Base-by-base conservation (phyloP, 2,113 vertebrate species). In the Dasyprocta punctata region DNA sequence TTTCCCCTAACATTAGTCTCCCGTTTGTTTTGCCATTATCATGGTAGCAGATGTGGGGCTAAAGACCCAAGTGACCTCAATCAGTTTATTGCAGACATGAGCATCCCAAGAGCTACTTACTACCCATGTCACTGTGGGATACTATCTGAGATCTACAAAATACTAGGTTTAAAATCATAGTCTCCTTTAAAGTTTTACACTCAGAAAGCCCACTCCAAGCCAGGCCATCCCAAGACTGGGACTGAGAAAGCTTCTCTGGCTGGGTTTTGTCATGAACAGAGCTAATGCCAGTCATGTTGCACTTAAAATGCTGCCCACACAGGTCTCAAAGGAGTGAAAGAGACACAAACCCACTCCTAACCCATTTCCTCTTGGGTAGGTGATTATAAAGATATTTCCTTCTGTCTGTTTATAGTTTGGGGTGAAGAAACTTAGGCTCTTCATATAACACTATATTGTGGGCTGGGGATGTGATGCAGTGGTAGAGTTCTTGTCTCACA, bases 301-400 rank as follows among this genome's bases (percentile, higher is more conserved):
- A 2, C 89, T 93, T 91, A 77, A 94, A 86, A 92, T 71, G 36
- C 58, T 63, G 44, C 61, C 80, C 56, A 83, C 93, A 65, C 58
- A 91, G 16, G 88, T 36, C 36, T 77, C 16, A 91, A 82, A 90
- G 77, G 38, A 92, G 12, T 65, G 36, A n/a, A n/a, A n/a, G n/a
- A 83, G 1, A 83, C 20, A 67, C 11, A 92, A 30, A 24, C n/a
- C 22, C 2, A 14, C 22, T 81, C 71, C 38, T 20, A 63, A 36
- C n/a, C 80, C 38, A 28, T 69, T 85, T 90, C 30, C 69, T 95
- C 83, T 28, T 77, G 75, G 52, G 13, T 63, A 94, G 52, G 20
- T 90, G 16, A 19, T 78, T 49, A 49, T 63, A 60, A 47, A 92
- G 61, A 44, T 89, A 44, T 24, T 93, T 33, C 80, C 52, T 92